Evolutionary conservation across 2,888 invertebrate genomes (phyloP), one percentile per base, ranked within the genome.

Genomic region (Microctonus aethiopoides): DNA sequence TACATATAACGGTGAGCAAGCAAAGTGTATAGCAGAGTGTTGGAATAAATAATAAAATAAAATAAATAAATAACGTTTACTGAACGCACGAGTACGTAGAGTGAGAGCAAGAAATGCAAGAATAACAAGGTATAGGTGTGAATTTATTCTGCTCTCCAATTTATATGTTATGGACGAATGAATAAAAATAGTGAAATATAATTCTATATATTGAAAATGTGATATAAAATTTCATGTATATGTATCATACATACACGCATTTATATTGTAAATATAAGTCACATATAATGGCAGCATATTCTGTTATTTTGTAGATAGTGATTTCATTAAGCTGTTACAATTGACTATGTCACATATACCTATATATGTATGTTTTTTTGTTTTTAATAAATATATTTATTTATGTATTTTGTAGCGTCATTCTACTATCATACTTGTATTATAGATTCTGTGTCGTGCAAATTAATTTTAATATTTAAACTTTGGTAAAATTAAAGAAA

Each of bases 201-300:
- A 52, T 5, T 5, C 52, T 54, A 26, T 6, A 13, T 13, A 54
- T 26, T 26, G 54, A 46, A 54, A 6, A 20, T 52, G 54, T 54
- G 54, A 54, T 54, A 54, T 54, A 13, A 54, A 52, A 52, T 13
- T 46, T 46, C 26, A 75, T 75, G 76, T 76, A 79, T 75, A 75
- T 74, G 75, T 75, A 78, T 76, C n/a, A 74, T 77, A 76, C 76
- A 74, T 76, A 75, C 72, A 46, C 57, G 64, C 62, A 60, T 66
- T n/a, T 36, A 60, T 59, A 36, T n/a, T 39, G 39, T n/a, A 9
- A 29, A 16, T 46, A 46, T 16, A 7, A 46, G 7, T 46, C 46
- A 20, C 46, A 46, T 34, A 51, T 39, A 62, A 22, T 32, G 32
- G 39, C 39, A n/a, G 34, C 26, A 29, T 29, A 7, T 51, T 52